phyloP scores from a whole-genome alignment of 2,113 vertebrate genomes.

The Ondatra zibethicus region DNA sequence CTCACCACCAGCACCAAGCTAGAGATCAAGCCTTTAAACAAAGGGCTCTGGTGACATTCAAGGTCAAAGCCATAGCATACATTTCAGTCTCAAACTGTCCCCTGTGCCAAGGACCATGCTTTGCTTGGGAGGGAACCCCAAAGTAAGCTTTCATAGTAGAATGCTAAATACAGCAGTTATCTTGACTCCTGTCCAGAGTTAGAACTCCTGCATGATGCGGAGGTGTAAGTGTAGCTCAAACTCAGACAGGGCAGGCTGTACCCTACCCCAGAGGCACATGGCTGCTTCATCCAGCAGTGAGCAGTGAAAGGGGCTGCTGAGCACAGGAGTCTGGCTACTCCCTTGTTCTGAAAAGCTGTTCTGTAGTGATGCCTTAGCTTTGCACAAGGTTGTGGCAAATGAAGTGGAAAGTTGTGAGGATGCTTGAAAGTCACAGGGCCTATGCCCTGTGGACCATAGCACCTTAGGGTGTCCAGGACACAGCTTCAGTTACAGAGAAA shows the following conservation, averaged over 20 bases:
- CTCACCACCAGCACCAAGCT: too few relatives aligned
- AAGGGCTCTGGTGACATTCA: background rate
- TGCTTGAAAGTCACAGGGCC: fast-evolving
- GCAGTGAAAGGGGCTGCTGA: background rate
- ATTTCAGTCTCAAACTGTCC: background rate
- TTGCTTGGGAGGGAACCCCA: background rate
- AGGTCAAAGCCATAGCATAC: background rate
- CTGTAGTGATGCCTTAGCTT: background rate
- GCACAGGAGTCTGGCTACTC: fast-evolving
- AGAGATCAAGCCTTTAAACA: background rate
- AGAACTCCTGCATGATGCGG: background rate
- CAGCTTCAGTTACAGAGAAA: background rate
- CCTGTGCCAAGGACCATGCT: background rate
- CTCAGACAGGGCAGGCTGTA: background rate
- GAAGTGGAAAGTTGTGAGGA: background rate
- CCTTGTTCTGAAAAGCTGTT: background rate
- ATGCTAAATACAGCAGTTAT: background rate
- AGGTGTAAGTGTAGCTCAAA: background rate
- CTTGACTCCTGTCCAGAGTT: background rate
- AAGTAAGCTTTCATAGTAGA: background rate
- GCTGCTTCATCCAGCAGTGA: background rate
- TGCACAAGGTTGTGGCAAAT: background rate
- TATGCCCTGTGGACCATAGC: background rate
- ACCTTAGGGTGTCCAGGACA: background rate
- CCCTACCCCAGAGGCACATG: background rate